These are phyloP conservation scores for Anser cygnoides DNA, from an alignment of 2,113 vertebrate species.

Conservation along the genomic window DNA sequence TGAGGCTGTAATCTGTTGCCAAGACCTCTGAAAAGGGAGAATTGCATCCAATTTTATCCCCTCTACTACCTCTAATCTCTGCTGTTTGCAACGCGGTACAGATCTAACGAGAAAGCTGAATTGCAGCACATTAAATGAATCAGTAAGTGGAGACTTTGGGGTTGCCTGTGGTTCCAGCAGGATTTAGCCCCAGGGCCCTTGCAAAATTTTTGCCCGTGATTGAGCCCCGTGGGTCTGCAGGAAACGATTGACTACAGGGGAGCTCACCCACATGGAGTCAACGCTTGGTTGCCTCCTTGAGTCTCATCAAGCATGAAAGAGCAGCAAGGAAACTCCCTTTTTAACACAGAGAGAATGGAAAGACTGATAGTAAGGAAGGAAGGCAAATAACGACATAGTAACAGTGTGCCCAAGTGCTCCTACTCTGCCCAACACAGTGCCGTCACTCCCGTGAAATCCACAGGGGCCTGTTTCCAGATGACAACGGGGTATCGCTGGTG, in stretches of 20 bases:
- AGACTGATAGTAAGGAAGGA: background rate
- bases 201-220: background rate
- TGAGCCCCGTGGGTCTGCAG: background rate
- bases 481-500: background rate
- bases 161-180: fast-evolving
- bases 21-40: background rate
- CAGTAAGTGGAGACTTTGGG: background rate
- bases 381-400: background rate
- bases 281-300: background rate
- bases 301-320: background rate
- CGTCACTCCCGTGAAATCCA: fast-evolving
- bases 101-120: background rate
- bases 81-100: background rate
- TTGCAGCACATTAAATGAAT: background rate
- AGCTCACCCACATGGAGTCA: constrained; percentile 6
- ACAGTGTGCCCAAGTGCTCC: background rate
- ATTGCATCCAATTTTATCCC: background rate
- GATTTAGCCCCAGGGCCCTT: background rate
- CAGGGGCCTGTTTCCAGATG: background rate
- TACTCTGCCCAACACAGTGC: background rate
- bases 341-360: background rate
- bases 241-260: background rate
- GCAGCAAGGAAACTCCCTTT: background rate
- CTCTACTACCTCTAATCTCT: background rate
- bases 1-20: background rate